A percentile compares a stretch with the other conserved stretches of the same genome.
Evolutionary conservation across 2,888 invertebrate genomes (phyloP).

Genomic region (Hydroisotoma schaefferi): DNA sequence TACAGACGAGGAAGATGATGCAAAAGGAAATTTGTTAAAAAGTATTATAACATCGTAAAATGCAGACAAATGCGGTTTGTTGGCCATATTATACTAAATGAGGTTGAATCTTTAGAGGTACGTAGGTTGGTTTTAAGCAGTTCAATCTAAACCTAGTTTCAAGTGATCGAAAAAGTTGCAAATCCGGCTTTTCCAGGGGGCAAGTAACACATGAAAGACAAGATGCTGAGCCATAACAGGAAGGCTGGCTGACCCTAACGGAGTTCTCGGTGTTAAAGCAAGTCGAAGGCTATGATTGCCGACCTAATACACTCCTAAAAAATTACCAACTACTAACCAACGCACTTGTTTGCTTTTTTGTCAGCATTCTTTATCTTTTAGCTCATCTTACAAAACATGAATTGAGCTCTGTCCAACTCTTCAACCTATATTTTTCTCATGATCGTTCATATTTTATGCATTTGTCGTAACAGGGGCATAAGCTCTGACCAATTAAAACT

Average conservation of each 20-base stretch:
- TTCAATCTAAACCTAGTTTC: background rate
- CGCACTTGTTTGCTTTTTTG: background rate
- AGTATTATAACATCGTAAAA: background rate
- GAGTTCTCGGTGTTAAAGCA: slow-evolving; percentile 34
- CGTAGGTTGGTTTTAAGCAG: background rate
- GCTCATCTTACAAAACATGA: no score
- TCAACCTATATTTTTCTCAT: no score
- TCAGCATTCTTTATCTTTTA: no score
- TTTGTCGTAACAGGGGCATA: no score
- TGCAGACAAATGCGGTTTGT: background rate
- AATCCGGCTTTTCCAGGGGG: slow-evolving; percentile 49
- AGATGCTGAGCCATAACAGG: slow-evolving; percentile 17
- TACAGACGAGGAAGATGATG: no score
- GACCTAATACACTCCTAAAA: slow-evolving; percentile 2
- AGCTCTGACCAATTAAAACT: no score
- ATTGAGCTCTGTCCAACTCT: no score
- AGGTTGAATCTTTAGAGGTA: background rate
- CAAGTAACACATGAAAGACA: slow-evolving; percentile 15
- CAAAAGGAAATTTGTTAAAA: no score
- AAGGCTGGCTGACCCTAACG: slow-evolving; percentile 47
- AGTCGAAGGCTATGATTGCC: background rate
- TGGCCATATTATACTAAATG: background rate
- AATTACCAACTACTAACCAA: background rate
- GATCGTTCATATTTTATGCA: no score
- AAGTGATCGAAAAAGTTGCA: slow-evolving; percentile 36